Evolutionary conservation across 2,888 invertebrate genomes (phyloP).

Genomic region (Biston stratarius): DNA sequence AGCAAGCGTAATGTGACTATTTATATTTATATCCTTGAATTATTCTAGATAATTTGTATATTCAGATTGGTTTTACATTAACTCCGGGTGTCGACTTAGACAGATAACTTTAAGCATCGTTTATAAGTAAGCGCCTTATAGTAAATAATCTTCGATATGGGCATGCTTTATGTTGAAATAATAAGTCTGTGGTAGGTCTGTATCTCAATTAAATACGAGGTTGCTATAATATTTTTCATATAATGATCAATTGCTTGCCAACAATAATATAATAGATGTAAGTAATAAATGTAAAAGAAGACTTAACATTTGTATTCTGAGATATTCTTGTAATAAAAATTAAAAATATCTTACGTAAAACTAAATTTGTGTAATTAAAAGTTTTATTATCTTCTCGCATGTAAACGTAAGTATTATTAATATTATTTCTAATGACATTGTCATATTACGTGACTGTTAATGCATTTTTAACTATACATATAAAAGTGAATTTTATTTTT

Average conservation of each 20-base stretch:
- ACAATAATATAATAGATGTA: not conserved
- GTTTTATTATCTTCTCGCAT: not conserved
- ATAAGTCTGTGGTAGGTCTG: too few species aligned
- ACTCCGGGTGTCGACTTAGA: too few species aligned
- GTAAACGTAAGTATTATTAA: constrained; percentile 10
- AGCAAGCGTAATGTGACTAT: too few species aligned
- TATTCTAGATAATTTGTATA: too few species aligned
- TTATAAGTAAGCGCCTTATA: too few species aligned
- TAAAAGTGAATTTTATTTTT: not conserved
- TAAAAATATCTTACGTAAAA: not conserved
- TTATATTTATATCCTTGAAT: too few species aligned
- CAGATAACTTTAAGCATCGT: too few species aligned
- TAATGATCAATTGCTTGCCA: constrained; percentile 7
- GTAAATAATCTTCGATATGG: too few species aligned
- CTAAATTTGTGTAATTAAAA: not conserved
- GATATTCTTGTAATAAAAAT: not conserved
- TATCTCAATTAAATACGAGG: too few species aligned
- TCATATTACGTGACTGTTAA: not conserved
- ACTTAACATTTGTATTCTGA: not conserved
- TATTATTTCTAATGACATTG: constrained; percentile 1
- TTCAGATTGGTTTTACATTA: too few species aligned
- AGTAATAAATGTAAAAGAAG: not conserved
- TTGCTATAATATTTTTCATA: not conserved
- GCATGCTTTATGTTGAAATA: too few species aligned
- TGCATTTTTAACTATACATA: not conserved